A percentile compares a stretch with the other conserved stretches of the same genome.
Evolutionary conservation across 2,797 vertebrate species (phyloP).

Genomic region (Acipenser oxyrinchus): DNA sequence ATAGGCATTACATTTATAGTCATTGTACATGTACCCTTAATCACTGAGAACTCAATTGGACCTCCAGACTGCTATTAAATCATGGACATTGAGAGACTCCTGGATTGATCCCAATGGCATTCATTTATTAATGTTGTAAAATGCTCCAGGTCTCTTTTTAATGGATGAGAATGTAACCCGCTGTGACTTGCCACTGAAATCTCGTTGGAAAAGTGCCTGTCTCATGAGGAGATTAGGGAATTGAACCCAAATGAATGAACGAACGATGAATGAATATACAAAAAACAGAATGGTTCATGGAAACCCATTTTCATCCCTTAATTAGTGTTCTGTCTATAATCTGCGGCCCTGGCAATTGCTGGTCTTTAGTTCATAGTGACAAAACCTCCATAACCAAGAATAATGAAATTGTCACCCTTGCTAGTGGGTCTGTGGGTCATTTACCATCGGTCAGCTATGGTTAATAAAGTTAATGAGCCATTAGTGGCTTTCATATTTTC

Average conservation of each 20-base stretch:
- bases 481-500: no score
- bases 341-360: no score
- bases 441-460: no score
- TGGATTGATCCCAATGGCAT: slow-evolving; percentile 15
- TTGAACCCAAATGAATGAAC: not conserved
- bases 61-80: slow-evolving; percentile 22
- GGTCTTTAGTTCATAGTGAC: no score
- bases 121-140: slow-evolving; percentile 25
- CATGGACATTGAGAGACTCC: slow-evolving; percentile 5
- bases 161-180: slow-evolving; percentile 21
- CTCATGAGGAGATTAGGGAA: not conserved
- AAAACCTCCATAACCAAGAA: no score
- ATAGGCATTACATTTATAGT: slow-evolving; percentile 13
- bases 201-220: not conserved
- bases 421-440: no score
- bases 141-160: slow-evolving; percentile 16
- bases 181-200: slow-evolving; percentile 10
- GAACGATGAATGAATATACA: not conserved
- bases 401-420: no score
- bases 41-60: slow-evolving; percentile 21
- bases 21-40: slow-evolving; percentile 15
- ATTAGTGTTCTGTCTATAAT: no score
- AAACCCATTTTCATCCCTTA: not conserved
- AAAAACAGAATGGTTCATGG: not conserved
- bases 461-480: no score